Base-by-base conservation (phyloP, 2,797 vertebrate species). In the Pterois miles region DNA sequence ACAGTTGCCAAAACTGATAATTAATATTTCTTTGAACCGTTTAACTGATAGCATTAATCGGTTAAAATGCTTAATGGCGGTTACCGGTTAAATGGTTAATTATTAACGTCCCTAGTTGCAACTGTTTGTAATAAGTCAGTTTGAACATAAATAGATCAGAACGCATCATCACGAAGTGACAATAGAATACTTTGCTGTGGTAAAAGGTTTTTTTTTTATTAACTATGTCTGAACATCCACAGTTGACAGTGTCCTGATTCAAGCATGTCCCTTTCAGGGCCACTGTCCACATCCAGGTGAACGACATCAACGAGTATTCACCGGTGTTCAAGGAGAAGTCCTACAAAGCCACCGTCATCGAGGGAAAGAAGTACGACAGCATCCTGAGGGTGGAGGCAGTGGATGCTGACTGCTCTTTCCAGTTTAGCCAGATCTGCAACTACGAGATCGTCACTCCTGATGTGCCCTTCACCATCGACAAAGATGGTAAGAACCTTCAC, bases 381-480 rank as follows among this genome's bases (percentile, higher is more conserved):
- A 95, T 99, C 88, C 84, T 99, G 87, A 94, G 94, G 74, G 98
- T 99, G 92, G 98, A 99, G 74, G 98, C 98, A 0, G 96, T 98
- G 87, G 98, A 99, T 6, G 98, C 98, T 0, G 98, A 99, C 92
- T 99, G 98, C 81, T 99, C 98, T 0, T 98, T 98, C 20, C 98
- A 99, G 94, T 99, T 98, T 93, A 99, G 98, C 94, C 98, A 99
- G 92, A 98, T 99, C 78, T 99, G 98, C 96, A 98, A 88, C 94
- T 99, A 99, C 0, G 97, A 99, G 87, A 98, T 99, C 0, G 94
- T 99, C 71, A 99, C 98, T 2, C 98, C 98, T 0, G 97, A 98
- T 0, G 96, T 99, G 65, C 98, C 98, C 10, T 99, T 99, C 76
- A 91, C 96, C 0, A 66, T 99, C 0, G 97, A 99, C 95, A 99